Evolutionary conservation across 1,140 invertebrate species (phyloP).

Genomic region (Drosophila chauvacae): DNA sequence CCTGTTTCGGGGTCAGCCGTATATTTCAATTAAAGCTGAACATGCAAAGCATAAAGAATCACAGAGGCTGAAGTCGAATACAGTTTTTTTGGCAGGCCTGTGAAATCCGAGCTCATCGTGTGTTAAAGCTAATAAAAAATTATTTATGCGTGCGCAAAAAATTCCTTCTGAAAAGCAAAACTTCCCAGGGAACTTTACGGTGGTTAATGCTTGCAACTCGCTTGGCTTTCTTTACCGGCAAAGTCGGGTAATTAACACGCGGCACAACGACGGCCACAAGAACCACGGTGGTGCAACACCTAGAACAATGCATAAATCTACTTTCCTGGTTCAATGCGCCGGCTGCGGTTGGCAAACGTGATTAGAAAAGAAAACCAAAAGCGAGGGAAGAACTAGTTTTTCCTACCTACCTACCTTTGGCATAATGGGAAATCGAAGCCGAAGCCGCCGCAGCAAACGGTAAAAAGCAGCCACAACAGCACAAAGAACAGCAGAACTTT

Average conservation of each 20-base stretch:
- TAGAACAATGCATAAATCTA: conserved; percentile 68
- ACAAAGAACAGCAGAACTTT: conserved; percentile 41
- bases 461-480: conserved; percentile 19
- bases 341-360: conserved; percentile 61
- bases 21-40: conserved; percentile 78
- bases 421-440: conserved; percentile 72
- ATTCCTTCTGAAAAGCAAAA: background rate
- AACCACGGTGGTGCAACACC: conserved; percentile 24
- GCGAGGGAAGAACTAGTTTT: conserved; percentile 57
- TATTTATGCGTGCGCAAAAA: conserved; percentile 59
- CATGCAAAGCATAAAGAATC: conserved; percentile 68
- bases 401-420: conserved; percentile 27
- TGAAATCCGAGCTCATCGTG: conserved; percentile 45
- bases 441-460: conserved; percentile 15
- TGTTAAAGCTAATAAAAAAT: conserved; percentile 76
- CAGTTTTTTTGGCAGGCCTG: conserved; percentile 1
- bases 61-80: conserved; percentile 19
- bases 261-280: conserved; percentile 42
- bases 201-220: conserved; percentile 55
- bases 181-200: conserved; percentile 42
- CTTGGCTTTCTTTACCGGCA: conserved; percentile 56
- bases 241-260: conserved; percentile 73
- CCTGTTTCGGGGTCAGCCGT: conserved; percentile 60
- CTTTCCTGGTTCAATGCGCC: conserved; percentile 68
- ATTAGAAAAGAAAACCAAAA: conserved; percentile 60